Conservation (phyloP, 2,888 invertebrate genomes). For the Sylvicola fuscatus region DNA sequence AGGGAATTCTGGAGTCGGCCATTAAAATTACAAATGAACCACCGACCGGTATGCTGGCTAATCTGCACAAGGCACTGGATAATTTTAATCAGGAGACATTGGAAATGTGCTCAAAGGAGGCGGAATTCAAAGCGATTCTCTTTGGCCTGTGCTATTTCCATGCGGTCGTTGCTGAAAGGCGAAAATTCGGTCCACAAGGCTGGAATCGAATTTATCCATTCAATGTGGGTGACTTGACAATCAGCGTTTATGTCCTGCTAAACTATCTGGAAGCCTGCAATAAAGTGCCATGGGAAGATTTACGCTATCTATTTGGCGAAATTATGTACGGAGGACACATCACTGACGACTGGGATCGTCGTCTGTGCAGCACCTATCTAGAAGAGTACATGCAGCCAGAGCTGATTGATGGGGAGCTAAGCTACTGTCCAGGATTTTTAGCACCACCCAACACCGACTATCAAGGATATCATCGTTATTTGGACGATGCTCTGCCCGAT, state of each 20-base stretch:
- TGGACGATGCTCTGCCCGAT: constrained; percentile 66
- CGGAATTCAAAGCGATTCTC: constrained; percentile 76
- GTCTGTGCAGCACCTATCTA: constrained; percentile 68
- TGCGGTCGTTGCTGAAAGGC: constrained; percentile 77
- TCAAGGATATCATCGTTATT: constrained; percentile 65
- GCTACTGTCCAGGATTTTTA: constrained; percentile 63
- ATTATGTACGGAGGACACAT: constrained; percentile 98
- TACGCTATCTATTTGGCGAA: constrained; percentile 85
- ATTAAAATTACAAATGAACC: constrained; percentile 95
- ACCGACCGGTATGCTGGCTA: constrained; percentile 86
- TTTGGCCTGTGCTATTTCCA: constrained; percentile 89
- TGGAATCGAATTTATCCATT: constrained; percentile 46
- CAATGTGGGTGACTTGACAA: constrained; percentile 73
- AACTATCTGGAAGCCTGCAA: constrained; percentile 81
- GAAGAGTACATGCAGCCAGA: constrained; percentile 76
- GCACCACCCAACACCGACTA: constrained; percentile 81
- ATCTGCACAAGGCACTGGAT: constrained; percentile 79
- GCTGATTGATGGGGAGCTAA: constrained; percentile 66
- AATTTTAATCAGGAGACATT: constrained; percentile 84
- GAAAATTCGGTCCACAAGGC: constrained; percentile 47
- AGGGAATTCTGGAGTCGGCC: constrained; percentile 80
- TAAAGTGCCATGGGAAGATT: constrained; percentile 83
- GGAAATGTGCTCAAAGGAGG: constrained; percentile 82
- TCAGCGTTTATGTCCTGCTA: constrained; percentile 73
- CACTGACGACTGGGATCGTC: constrained; percentile 88